Evolutionary conservation across 1,140 invertebrate genomes (phyloP), one percentile per base, ranked within the genome.

Genomic region (Aphaenogaster ashmeadi): DNA sequence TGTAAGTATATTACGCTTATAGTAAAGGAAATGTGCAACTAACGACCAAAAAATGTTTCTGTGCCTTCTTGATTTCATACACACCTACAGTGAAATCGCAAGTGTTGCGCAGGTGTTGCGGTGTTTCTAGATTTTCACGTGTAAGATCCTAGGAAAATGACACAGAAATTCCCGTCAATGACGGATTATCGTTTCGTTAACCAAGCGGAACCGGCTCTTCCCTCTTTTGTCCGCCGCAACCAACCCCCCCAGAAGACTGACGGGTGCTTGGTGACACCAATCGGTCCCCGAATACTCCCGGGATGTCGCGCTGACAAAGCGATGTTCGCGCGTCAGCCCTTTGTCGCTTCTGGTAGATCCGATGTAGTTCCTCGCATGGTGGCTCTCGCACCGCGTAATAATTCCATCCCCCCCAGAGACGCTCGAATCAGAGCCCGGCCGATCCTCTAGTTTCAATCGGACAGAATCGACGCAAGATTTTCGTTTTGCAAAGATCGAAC

Each of bases 301-400:
- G 80, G 80, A 84, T 84, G 13, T 21, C 54, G 69, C 69, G 80
- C 54, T 84, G 80, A 84, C 80, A 84, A 84, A 84, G 69, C 80
- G 80, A 84, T 84, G 69, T 84, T 84, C 80, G 72, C 80, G 80
- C 80, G 80, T 84, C 80, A 84, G 80, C 69, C 69, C 69, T 84
- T 62, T 84, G 80, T 84, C 62, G 62, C 64, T 80, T 67, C 78
- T 54, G 27, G 11, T 47, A 74, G 69, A 84, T 75, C 54, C 56
- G 38, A 84, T 62, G 27, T 27, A 84, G 54, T 84, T 60, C 58
- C 38, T 58, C 38, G 38, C 38, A 36, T 27, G 41, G 41, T 47
- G 18, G 56, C 62, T 38, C 50, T 38, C 52, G 56, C 58, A 44
- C 18, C 50, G 60, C 58, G 58, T 86, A 66, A 86, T 66, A 66